These are phyloP conservation scores for Drosophila punjabiensis DNA, from an alignment of 1,140 invertebrate genomes.

Conservation along the genomic window DNA sequence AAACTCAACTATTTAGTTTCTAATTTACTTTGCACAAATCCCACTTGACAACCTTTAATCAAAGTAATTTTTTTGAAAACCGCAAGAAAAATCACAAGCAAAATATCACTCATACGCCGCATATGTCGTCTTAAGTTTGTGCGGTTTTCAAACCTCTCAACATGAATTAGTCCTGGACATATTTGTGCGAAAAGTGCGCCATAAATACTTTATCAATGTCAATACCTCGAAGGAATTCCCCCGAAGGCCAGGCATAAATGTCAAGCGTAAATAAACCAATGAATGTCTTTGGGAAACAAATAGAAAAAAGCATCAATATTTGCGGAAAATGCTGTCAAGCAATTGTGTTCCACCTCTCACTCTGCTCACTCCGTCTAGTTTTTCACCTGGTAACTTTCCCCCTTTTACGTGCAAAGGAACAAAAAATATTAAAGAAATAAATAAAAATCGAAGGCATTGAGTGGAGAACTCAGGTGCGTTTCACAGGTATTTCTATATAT, in stretches of 20 bases:
- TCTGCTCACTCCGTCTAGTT: background rate
- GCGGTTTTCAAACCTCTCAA: background rate
- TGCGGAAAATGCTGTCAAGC: constrained; percentile 53
- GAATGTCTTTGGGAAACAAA: constrained; percentile 39
- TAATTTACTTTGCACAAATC: background rate
- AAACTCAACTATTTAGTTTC: background rate
- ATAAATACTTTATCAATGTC: constrained; percentile 42
- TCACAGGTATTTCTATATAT: constrained; percentile 14
- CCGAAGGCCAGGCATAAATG: constrained; percentile 47
- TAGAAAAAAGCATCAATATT: constrained; percentile 55
- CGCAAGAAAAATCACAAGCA: background rate
- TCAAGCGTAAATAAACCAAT: constrained; percentile 55
- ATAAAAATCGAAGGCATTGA: constrained; percentile 39
- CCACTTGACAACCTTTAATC: no score
- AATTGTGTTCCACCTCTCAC: constrained; percentile 8
- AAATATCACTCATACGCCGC: constrained; percentile 13
- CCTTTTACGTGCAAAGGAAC: constrained; percentile 18
- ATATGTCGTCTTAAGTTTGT: background rate
- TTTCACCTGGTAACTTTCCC: constrained; percentile 28
- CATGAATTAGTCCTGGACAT: constrained; percentile 3
- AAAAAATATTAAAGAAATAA: constrained; percentile 32
- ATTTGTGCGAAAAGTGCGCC: background rate
- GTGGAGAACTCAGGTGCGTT: constrained; percentile 25
- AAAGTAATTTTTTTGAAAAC: background rate
- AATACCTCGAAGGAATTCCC: constrained; percentile 41